These are phyloP conservation scores for Chrosomus eos DNA, from an alignment of 2,797 vertebrate species.

Conservation along the genomic window DNA sequence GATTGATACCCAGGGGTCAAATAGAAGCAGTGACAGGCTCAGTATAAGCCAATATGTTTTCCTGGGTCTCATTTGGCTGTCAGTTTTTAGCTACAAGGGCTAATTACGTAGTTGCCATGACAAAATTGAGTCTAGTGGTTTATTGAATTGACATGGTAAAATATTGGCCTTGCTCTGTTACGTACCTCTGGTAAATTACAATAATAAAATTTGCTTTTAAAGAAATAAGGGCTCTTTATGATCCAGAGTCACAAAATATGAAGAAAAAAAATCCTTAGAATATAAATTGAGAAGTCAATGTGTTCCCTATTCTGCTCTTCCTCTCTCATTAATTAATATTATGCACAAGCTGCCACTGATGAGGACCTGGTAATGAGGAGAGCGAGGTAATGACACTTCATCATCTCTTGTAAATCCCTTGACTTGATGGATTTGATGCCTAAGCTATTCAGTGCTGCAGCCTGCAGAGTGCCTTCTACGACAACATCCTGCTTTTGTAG, in stretches of 20 bases:
- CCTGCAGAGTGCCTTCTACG: conserved; percentile 26
- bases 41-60: background rate
- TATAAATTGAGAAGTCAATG: conserved; percentile 60
- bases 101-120: conserved; percentile 4
- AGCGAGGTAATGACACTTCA: conserved; percentile 78
- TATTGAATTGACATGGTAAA: background rate
- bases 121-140: background rate
- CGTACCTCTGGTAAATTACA: background rate
- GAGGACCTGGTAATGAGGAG: conserved; percentile 76
- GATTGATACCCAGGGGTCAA: background rate
- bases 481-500: conserved; percentile 62
- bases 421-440: conserved; percentile 66
- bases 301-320: conserved; percentile 64
- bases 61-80: background rate
- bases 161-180: background rate
- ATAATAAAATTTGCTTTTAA: background rate
- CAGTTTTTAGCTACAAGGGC: background rate
- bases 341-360: conserved; percentile 69
- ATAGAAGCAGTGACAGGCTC: conserved; percentile 22
- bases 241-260: background rate
- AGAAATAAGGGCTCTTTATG: background rate
- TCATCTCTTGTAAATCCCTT: conserved; percentile 76
- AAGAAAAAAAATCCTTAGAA: conserved; percentile 58
- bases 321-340: conserved; percentile 75
- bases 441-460: conserved; percentile 56